These are phyloP conservation scores for Oeneis ivallda DNA, from an alignment of 2,888 invertebrate genomes.

Conservation along the genomic window DNA sequence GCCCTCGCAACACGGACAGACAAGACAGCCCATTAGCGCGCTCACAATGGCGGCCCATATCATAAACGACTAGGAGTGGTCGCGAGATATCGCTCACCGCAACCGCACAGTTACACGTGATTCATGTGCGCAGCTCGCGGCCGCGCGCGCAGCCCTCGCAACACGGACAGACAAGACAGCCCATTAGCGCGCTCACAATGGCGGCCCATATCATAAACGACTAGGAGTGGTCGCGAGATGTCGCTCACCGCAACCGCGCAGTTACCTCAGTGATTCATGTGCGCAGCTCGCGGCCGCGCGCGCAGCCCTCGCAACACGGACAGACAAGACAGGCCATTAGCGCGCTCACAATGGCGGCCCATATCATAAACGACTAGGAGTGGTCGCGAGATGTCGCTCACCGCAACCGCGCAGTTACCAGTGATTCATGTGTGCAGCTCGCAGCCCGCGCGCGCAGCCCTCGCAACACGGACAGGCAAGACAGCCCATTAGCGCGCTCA, in stretches of 20 bases:
- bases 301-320: not conserved
- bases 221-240: constrained; percentile 14
- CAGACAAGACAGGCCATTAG: too few relatives aligned
- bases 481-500: not conserved
- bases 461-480: too few relatives aligned
- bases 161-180: too few relatives aligned
- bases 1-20: constrained; percentile 28
- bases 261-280: constrained; percentile 54
- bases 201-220: constrained; percentile 39
- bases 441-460: too few relatives aligned
- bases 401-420: too few relatives aligned
- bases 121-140: constrained; percentile 47
- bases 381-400: too few relatives aligned
- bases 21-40: constrained; percentile 28
- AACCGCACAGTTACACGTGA: constrained; percentile 52
- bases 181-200: not conserved
- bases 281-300: too few relatives aligned
- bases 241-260: constrained; percentile 44
- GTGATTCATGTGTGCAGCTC: too few relatives aligned
- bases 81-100: constrained; percentile 20
- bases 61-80: constrained; percentile 33
- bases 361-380: too few relatives aligned
- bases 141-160: not conserved
- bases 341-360: too few relatives aligned
- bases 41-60: constrained; percentile 38